Base-by-base conservation (phyloP, 2,888 invertebrate genomes). In the Athripsodes cinereus region DNA sequence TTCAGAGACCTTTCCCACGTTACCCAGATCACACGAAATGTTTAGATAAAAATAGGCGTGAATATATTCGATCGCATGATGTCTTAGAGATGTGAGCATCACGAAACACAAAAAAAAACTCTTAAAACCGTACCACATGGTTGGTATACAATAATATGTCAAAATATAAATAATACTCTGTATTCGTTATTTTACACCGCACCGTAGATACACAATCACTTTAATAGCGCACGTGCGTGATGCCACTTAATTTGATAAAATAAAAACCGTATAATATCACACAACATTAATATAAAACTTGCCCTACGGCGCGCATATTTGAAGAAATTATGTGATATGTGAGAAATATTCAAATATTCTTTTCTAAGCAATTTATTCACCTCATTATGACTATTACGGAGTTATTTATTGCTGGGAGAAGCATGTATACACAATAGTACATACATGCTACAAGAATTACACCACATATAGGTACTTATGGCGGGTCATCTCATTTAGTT, bases 191-290 rank as follows among this genome's bases (percentile, higher is more conserved):
- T 26, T 13, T 40, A n/a, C 13, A 8, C 40, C 3, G 13, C 13
- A 40, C 13, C 31, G 11, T 31, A 31, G 31, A 31, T 11, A 31
- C 40, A 40, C 40, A 40, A 40, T 40, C 40, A 40, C 16, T 40
- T 40, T 40, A 40, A 40, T 40, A 16, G 40, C 40, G 40, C 40
- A 16, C 40, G 40, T 40, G 40, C 40, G 40, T 40, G 40, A 40
- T 40, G 40, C 40, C 40, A 40, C 40, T 40, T 40, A 40, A 40
- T 40, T 40, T 40, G 40, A 40, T 40, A 40, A 40, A 8, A 40
- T 40, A 40, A 40, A 40, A 40, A 40, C n/a, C 40, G 40, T 40
- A 16, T 40, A 40, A 40, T 40, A 40, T 40, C 40, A 40, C 40
- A 40, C 40, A n/a, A 40, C 40, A 16, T 40, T 40, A 40, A 40